Evolutionary conservation across 1,140 invertebrate genomes (phyloP).

Genomic region (Rhopalosiphum maidis): DNA sequence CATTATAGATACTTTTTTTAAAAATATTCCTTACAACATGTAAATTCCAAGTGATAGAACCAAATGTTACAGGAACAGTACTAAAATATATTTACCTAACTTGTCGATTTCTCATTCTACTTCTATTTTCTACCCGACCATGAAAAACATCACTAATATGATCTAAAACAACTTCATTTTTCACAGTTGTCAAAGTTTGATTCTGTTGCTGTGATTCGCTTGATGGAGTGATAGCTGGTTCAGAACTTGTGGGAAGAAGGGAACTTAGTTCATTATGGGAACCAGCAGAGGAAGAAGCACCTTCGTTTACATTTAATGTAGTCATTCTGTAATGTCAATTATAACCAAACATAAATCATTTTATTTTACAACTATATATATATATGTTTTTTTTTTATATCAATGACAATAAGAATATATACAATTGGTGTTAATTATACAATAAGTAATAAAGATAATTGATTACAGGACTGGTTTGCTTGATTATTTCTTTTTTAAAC

Average conservation of each 20-base stretch:
- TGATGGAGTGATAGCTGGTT: slow-evolving; percentile 32
- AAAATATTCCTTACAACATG: not conserved
- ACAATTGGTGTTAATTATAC: too few species aligned
- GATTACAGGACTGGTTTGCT: too few species aligned
- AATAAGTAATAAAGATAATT: too few species aligned
- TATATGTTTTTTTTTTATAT: too few species aligned
- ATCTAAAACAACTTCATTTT: slow-evolving; percentile 38
- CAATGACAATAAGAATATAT: too few species aligned
- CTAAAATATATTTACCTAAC: slow-evolving; percentile 40
- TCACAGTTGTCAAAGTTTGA: slow-evolving; percentile 2
- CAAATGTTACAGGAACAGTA: not conserved
- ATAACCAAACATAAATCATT: not conserved
- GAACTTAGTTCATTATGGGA: slow-evolving; percentile 71
- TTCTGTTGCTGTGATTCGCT: slow-evolving; percentile 32
- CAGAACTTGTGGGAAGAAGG: slow-evolving; percentile 68
- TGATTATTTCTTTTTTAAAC: too few species aligned
- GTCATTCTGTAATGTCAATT: slow-evolving; percentile 36
- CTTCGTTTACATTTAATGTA: slow-evolving; percentile 53
- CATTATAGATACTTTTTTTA: too few species aligned
- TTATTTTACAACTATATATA: not conserved
- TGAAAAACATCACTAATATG: not conserved
- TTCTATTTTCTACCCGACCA: slow-evolving; percentile 29
- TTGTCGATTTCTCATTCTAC: slow-evolving; percentile 41
- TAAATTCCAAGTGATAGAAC: not conserved
- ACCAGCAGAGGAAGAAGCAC: slow-evolving; percentile 64